Conservation (phyloP, 2,797 vertebrate species). For the Chelon labrosus region DNA sequence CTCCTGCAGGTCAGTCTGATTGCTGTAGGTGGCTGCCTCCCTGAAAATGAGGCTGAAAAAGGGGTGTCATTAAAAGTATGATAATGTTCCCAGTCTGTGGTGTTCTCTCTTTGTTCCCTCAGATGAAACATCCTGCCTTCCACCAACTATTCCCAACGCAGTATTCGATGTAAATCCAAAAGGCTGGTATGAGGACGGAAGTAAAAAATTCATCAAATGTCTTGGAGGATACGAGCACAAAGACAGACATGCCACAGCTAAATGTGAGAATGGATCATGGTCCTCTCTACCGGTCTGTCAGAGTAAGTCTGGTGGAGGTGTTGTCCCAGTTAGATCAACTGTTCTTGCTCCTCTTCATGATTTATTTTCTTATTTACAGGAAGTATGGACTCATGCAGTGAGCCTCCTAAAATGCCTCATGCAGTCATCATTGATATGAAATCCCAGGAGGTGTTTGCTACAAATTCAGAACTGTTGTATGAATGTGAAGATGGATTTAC, state of each 20-base stretch:
- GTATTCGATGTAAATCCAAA: accelerated
- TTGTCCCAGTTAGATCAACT: neutral
- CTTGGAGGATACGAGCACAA: conserved; percentile 28
- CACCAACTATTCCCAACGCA: conserved; percentile 47
- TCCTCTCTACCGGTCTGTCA: conserved; percentile 44
- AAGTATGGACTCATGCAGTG: neutral
- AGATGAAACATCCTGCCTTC: conserved; percentile 50
- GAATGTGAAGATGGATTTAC: conserved; percentile 47
- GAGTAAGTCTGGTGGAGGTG: conserved; percentile 47
- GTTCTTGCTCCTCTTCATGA: neutral
- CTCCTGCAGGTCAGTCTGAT: no score
- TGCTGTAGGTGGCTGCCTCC: no score
- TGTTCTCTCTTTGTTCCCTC: neutral
- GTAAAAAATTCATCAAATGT: neutral
- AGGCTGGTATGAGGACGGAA: accelerated
- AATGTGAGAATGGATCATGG: conserved; percentile 61
- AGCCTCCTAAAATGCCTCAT: conserved; percentile 32
- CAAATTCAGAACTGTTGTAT: neutral
- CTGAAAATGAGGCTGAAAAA: no score
- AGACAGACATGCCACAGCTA: accelerated
- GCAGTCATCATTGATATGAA: conserved; percentile 27
- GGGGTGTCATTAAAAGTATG: no score
- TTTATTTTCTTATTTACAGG: conserved; percentile 28
- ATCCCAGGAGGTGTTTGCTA: conserved; percentile 42
- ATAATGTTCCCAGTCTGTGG: neutral